These are phyloP conservation scores for Florisuga fusca DNA, from an alignment of 2,797 vertebrate species.

Conservation along the genomic window DNA sequence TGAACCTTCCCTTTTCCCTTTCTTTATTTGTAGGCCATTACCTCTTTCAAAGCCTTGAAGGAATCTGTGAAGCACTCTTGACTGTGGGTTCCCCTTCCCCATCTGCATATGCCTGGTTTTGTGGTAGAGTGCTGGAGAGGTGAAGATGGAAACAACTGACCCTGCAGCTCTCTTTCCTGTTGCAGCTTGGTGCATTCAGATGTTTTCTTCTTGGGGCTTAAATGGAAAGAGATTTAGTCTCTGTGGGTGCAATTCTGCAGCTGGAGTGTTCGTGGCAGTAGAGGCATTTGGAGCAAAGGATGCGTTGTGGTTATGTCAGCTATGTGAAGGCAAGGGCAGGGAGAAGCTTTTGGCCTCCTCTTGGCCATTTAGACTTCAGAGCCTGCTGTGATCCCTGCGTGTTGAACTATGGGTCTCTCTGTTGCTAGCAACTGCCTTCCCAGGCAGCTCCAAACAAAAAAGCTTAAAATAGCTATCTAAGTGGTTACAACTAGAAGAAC, in stretches of 20 bases:
- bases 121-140: not conserved
- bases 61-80: not conserved
- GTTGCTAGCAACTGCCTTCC: constrained; percentile 75
- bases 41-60: not conserved
- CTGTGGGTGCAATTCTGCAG: not conserved
- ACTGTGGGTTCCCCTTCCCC: no score
- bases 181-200: not conserved
- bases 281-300: constrained; percentile 33
- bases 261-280: not conserved
- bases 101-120: not conserved
- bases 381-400: not conserved
- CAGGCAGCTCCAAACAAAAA: constrained; percentile 69
- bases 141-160: not conserved
- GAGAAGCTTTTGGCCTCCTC: constrained; percentile 20
- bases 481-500: constrained; percentile 51
- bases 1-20: not conserved
- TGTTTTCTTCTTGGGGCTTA: not conserved
- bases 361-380: not conserved
- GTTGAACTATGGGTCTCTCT: constrained; percentile 25
- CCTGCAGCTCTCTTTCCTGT: not conserved
- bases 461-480: constrained; percentile 75
- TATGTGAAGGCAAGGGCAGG: not conserved
- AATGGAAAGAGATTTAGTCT: not conserved
- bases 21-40: not conserved
- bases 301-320: not conserved